Conservation (phyloP, 1,140 invertebrate genomes). For the Watersipora subatra region DNA sequence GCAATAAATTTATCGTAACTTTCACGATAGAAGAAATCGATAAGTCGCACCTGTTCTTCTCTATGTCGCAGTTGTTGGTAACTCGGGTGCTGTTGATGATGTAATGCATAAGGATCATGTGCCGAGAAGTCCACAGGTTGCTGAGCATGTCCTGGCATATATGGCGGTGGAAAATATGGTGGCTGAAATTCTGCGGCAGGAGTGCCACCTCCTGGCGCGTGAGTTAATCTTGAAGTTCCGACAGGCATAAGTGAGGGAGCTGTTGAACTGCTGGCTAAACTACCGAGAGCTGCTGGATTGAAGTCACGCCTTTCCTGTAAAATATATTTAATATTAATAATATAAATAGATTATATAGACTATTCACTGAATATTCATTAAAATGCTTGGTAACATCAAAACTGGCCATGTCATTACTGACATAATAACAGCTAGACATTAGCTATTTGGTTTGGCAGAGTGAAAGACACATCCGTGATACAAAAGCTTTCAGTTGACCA, state of each 20-base stretch:
- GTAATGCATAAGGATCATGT: background rate
- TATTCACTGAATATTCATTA: no score
- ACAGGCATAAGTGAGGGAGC: background rate
- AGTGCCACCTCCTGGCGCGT: background rate
- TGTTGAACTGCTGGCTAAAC: background rate
- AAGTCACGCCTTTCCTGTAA: background rate
- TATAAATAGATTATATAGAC: no score
- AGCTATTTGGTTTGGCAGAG: no score
- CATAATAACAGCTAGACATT: no score
- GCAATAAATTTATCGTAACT: no score
- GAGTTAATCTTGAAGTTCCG: background rate
- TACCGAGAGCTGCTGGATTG: background rate
- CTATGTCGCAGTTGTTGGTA: background rate
- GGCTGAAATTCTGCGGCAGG: conserved; percentile 2
- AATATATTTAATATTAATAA: no score
- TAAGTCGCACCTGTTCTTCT: background rate
- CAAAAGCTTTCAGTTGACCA: no score
- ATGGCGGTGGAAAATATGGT: conserved; percentile 2
- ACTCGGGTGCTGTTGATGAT: background rate
- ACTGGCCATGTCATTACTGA: no score
- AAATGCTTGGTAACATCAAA: no score
- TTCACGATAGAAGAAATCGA: background rate
- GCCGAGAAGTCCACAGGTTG: background rate
- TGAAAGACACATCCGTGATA: no score
- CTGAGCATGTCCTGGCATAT: background rate